Evolutionary conservation across 2,797 vertebrate genomes (phyloP).

Genomic region (Champsocephalus gunnari): DNA sequence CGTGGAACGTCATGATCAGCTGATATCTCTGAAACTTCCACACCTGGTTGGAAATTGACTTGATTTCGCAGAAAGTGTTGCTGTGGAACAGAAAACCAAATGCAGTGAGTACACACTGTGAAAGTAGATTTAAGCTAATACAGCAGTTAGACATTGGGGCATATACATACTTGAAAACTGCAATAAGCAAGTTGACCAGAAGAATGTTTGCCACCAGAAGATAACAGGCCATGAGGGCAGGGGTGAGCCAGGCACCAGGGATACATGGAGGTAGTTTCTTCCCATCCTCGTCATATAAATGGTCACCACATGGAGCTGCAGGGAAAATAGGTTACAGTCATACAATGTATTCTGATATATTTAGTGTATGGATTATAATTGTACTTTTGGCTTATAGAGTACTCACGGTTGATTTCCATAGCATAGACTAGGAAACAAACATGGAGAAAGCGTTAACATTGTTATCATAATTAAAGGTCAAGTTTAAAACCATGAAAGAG

Average conservation of each 20-base stretch:
- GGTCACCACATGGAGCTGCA: conserved; percentile 97
- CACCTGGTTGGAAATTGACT: conserved; percentile 99
- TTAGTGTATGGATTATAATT: conserved; percentile 5
- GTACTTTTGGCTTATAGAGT: conserved; percentile 24
- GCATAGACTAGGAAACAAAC: conserved; percentile 90
- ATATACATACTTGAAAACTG: conserved; percentile 95
- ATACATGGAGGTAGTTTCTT: conserved; percentile 98
- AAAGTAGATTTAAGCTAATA: not conserved
- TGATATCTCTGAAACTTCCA: conserved; percentile 99
- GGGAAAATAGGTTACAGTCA: not conserved
- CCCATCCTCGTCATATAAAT: conserved; percentile 97
- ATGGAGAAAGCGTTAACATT: conserved; percentile 53
- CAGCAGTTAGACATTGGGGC: not conserved
- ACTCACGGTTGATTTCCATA: conserved; percentile 99
- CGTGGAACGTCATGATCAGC: conserved; percentile 98
- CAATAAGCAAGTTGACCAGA: conserved; percentile 97
- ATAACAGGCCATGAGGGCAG: conserved; percentile 99
- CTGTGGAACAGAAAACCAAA: conserved; percentile 75
- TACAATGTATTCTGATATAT: not conserved
- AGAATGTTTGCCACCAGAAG: conserved; percentile 98
- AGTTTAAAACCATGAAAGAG: conserved; percentile 46
- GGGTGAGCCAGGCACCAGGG: conserved; percentile 98
- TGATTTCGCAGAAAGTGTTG: conserved; percentile 99
- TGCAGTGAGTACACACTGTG: conserved; percentile 3
- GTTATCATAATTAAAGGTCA: conserved; percentile 66